A percentile compares a stretch with the other conserved stretches of the same genome.
These are phyloP conservation scores for Catocala fraxini DNA, from an alignment of 2,888 invertebrate species.

Conservation along the genomic window DNA sequence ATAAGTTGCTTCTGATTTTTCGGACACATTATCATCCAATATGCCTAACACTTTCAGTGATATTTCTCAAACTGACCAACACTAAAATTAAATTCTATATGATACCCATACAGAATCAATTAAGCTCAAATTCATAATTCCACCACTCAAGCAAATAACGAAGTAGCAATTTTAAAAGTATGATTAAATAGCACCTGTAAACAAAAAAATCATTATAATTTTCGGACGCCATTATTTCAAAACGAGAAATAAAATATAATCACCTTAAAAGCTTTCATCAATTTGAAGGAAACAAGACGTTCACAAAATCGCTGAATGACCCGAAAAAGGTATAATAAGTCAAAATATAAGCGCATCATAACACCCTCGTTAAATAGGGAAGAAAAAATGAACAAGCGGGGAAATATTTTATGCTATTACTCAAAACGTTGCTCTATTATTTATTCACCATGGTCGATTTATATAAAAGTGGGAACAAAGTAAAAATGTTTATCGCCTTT, in stretches of 20 bases:
- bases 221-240: not conserved
- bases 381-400: not conserved
- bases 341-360: not conserved
- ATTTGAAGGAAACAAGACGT: slow-evolving; percentile 5
- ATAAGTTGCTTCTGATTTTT: no score
- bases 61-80: no score
- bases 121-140: no score
- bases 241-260: not conserved
- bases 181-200: no score
- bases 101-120: no score
- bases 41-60: no score
- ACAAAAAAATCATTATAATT: no score
- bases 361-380: not conserved
- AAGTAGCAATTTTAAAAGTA: no score
- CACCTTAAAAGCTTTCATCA: slow-evolving; percentile 3
- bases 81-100: no score
- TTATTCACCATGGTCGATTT: not conserved
- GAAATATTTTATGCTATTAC: slow-evolving; percentile 4
- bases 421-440: slow-evolving; percentile 22
- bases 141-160: no score
- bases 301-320: not conserved
- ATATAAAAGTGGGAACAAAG: slow-evolving; percentile 5
- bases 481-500: slow-evolving; percentile 5
- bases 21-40: no score
- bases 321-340: not conserved